Conservation (phyloP, 2,113 vertebrate genomes). For the Platysternon megacephalum region DNA sequence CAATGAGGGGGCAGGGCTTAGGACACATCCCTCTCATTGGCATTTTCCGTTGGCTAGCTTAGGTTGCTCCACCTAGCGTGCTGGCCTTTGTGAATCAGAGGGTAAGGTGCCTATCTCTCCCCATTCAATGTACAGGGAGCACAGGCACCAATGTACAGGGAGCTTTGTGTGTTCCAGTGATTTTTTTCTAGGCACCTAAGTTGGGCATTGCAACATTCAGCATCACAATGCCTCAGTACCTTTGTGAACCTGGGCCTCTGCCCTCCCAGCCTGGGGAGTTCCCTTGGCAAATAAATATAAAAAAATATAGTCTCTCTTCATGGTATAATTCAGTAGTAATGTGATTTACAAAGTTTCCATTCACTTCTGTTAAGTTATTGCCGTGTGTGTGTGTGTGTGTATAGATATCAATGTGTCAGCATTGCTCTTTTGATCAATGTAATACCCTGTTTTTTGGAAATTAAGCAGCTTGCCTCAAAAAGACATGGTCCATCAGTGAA, state of each 20-base stretch:
- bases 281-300: neutral
- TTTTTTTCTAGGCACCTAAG: neutral
- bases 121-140: neutral
- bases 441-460: neutral
- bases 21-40: neutral
- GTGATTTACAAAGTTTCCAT: fast-evolving
- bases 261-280: neutral
- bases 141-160: neutral
- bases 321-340: neutral
- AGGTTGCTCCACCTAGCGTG: neutral
- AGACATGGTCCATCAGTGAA: neutral
- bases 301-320: neutral
- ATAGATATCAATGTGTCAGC: neutral
- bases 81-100: neutral
- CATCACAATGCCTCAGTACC: neutral
- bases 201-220: neutral
- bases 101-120: neutral
- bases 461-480: neutral
- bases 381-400: neutral
- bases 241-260: neutral
- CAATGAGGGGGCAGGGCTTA: neutral
- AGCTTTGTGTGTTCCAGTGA: neutral
- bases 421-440: neutral
- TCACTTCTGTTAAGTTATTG: neutral
- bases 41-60: neutral